These are phyloP conservation scores for Diprion similis DNA, from an alignment of 1,140 invertebrate species.

Conservation along the genomic window DNA sequence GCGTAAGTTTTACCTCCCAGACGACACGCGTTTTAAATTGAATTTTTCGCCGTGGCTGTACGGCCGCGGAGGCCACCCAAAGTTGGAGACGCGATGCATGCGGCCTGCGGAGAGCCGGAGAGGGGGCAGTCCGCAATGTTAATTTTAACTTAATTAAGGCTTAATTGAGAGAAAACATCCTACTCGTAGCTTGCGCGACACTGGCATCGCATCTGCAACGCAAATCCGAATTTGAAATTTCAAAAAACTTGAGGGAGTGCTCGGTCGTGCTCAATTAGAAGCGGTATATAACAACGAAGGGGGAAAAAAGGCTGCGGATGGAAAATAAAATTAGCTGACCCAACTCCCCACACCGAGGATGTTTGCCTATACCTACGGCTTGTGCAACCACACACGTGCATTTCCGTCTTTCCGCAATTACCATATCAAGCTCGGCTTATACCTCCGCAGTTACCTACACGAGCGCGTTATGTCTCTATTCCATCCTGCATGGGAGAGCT, in stretches of 20 bases:
- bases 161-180: conserved; percentile 66
- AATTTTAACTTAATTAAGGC: conserved; percentile 66
- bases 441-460: neutral
- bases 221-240: conserved; percentile 60
- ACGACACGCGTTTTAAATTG: neutral
- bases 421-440: neutral
- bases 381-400: neutral
- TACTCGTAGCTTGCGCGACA: conserved; percentile 56
- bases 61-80: conserved; percentile 55
- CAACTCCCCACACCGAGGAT: too few species aligned
- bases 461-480: neutral
- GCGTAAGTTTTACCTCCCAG: too few species aligned
- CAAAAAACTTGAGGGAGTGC: conserved; percentile 39
- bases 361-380: neutral
- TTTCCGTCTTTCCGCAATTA: neutral
- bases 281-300: neutral
- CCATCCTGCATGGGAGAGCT: neutral
- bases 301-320: too few species aligned
- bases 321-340: neutral
- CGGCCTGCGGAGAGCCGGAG: conserved; percentile 35
- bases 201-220: conserved; percentile 61
- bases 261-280: conserved; percentile 7
- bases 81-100: conserved; percentile 50
- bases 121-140: conserved; percentile 59
- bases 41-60: conserved; percentile 2